Base-by-base conservation (phyloP, 2,113 vertebrate species). In the Catharus fuscescens region DNA sequence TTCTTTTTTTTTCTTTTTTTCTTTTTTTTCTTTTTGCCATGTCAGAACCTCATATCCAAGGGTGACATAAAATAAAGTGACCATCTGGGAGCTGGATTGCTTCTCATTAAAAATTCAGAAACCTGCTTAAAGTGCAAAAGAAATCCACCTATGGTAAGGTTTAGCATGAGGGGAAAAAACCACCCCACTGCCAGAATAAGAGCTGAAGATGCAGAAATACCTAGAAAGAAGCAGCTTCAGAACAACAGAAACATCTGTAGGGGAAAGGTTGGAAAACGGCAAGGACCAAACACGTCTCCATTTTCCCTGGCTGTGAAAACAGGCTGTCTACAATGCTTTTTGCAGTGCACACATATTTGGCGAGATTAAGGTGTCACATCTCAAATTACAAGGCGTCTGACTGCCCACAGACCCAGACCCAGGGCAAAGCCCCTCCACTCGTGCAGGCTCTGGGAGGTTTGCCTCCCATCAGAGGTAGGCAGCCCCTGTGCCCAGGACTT, bases 311-410 rank as follows among this genome's bases (percentile, higher is more conserved):
- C 78, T 89, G 59, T 3, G 14, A 91, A 95, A 94, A 76, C 32
- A 81, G 29, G 48, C 47, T 34, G 29, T 47, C 80, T 54, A 56
- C 86, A 86, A 71, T 80, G 56, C 45, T 79, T 95, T 91, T 86
- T 87, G 71, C 88, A 87, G 79, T 14, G 82, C 53, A 69, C 77
- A 95, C 95, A 93, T 97, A 98, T 97, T 97, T 97, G 98, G 97
- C 78, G 95, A 98, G 97, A 98, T 97, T 97, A 97, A 98, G 97
- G 97, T 97, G 97, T 96, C 95, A 95, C 92, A 86, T 97, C 97
- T 98, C 98, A 71, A 85, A 95, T 98, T 98, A 97, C 97, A 96
- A 93, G 96, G 91, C 83, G 18, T 95, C 81, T 97, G 93, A 96
- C 90, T 93, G 90, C 97, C 97, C 74, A 94, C 95, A 96, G 96